A percentile compares a stretch with the other conserved stretches of the same genome.
These are phyloP conservation scores for Drosophila sordidapex DNA, from an alignment of 2,888 invertebrate genomes.

Conservation along the genomic window DNA sequence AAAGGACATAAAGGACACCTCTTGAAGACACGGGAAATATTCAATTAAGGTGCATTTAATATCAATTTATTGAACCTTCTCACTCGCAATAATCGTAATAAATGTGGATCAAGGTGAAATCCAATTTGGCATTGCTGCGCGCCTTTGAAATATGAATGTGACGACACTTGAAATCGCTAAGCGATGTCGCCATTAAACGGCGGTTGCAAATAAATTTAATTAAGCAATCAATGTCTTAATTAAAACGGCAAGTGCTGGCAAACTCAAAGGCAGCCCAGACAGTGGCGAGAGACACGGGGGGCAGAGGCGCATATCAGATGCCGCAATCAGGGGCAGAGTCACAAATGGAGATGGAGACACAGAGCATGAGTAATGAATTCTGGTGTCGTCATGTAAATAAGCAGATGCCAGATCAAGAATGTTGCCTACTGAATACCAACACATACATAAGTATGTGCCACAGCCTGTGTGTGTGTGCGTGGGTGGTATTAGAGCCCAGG, in stretches of 20 bases:
- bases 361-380: slow-evolving; percentile 62
- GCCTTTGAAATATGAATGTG: background rate
- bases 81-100: background rate
- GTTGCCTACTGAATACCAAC: slow-evolving; percentile 20
- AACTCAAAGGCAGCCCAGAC: slow-evolving; percentile 11
- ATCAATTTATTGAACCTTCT: background rate
- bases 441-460: slow-evolving; percentile 10
- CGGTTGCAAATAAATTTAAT: slow-evolving; percentile 58
- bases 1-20: too few species aligned
- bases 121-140: background rate
- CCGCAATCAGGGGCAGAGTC: slow-evolving; percentile 13
- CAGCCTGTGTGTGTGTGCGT: slow-evolving; percentile 1
- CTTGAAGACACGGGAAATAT: background rate
- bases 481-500: slow-evolving; percentile 30
- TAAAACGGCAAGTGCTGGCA: slow-evolving; percentile 56
- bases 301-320: slow-evolving; percentile 28
- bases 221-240: slow-evolving; percentile 73
- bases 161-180: slow-evolving; percentile 39
- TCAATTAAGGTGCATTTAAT: background rate
- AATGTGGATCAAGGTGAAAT: slow-evolving; percentile 3
- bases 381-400: slow-evolving; percentile 67
- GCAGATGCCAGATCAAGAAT: slow-evolving; percentile 39
- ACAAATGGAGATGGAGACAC: background rate
- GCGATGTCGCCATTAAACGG: slow-evolving; percentile 41
- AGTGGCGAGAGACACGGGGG: background rate